These are phyloP conservation scores for Rhincodon typus DNA, from an alignment of 2,797 vertebrate genomes.

Conservation along the genomic window DNA sequence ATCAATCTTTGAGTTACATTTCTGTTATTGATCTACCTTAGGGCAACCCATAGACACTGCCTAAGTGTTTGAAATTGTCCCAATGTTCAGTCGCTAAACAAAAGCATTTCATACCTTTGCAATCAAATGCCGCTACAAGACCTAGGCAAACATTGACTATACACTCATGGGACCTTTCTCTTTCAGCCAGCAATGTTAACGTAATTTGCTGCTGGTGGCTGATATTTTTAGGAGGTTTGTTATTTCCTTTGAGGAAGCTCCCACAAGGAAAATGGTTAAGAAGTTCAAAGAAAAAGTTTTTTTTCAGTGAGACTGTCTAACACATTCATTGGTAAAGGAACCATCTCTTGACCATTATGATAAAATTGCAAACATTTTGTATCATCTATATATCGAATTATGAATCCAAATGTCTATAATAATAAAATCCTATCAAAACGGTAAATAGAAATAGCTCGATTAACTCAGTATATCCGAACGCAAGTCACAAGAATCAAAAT, in stretches of 20 bases:
- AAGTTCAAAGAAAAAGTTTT: neutral
- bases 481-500: neutral
- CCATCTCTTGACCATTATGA: neutral
- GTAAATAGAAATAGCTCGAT: neutral
- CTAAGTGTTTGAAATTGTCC: neutral
- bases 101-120: neutral
- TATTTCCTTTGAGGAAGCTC: neutral
- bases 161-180: neutral
- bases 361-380: neutral
- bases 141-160: neutral
- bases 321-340: neutral
- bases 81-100: neutral
- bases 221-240: neutral
- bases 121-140: neutral
- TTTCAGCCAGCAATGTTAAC: neutral
- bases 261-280: neutral
- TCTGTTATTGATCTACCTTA: neutral
- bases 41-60: neutral
- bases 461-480: neutral
- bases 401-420: neutral
- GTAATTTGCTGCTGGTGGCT: neutral
- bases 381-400: neutral
- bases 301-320: neutral
- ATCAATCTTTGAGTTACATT: neutral
- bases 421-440: neutral